Evolutionary conservation across 2,888 invertebrate species (phyloP).

Genomic region (Elmis aenea): DNA sequence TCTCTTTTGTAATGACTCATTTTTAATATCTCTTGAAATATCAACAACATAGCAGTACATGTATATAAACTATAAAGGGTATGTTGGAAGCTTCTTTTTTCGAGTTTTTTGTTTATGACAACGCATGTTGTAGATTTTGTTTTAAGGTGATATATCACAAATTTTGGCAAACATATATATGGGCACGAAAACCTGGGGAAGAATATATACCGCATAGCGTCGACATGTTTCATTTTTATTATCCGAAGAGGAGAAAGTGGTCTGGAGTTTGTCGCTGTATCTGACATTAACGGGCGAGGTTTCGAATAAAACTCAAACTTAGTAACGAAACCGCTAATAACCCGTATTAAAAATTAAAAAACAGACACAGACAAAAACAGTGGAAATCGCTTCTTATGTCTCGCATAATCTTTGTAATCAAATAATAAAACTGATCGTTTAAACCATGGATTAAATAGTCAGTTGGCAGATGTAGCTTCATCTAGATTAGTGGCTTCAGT

Average conservation of each 20-base stretch:
- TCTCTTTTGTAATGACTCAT: too few species aligned
- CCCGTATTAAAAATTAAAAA: too few species aligned
- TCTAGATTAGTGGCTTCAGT: slow-evolving; percentile 36
- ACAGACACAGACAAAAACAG: too few species aligned
- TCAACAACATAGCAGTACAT: too few species aligned
- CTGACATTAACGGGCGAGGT: slow-evolving; percentile 19
- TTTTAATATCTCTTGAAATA: too few species aligned
- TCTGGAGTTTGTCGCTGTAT: slow-evolving; percentile 24
- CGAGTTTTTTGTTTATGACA: too few species aligned
- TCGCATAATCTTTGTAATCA: slow-evolving; percentile 18
- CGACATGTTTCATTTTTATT: slow-evolving; percentile 28
- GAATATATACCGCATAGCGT: slow-evolving; percentile 22
- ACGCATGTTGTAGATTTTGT: too few species aligned
- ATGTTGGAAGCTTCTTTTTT: too few species aligned
- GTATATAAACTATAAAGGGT: too few species aligned
- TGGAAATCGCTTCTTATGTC: slow-evolving; percentile 9
- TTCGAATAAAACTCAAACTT: slow-evolving; percentile 10
- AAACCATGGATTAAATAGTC: slow-evolving; percentile 37
- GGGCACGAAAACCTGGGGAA: slow-evolving; percentile 14
- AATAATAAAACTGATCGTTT: slow-evolving; percentile 36
- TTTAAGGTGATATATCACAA: too few species aligned
- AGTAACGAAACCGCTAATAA: too few species aligned
- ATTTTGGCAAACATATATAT: too few species aligned
- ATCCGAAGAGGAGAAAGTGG: slow-evolving; percentile 21
- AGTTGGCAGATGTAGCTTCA: slow-evolving; percentile 38